Conservation (phyloP, 2,113 vertebrate species). For the Sebastes schlegelii region DNA sequence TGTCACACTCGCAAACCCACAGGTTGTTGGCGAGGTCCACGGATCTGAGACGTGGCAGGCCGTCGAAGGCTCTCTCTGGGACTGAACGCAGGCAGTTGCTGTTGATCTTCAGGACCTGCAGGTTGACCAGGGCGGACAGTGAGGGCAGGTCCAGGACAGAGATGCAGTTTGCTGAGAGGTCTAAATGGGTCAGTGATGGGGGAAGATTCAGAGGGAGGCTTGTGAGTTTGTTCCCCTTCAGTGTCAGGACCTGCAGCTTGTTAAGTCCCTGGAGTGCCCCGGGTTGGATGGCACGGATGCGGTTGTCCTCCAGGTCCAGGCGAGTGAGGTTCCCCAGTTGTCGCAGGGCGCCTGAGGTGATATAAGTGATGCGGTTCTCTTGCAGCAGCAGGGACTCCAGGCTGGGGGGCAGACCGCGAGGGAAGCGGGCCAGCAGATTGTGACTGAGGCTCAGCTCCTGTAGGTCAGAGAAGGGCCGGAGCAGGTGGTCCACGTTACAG, state of each 20-base stretch:
- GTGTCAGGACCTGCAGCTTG: constrained; percentile 75
- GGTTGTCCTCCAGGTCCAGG: constrained; percentile 83
- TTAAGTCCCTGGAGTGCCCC: constrained; percentile 76
- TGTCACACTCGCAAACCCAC: constrained; percentile 85
- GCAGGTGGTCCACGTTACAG: constrained; percentile 83
- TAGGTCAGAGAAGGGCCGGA: constrained; percentile 75
- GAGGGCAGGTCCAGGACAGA: constrained; percentile 76
- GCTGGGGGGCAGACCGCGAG: constrained; percentile 83
- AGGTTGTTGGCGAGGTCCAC: constrained; percentile 81
- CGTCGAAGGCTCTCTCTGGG: constrained; percentile 79
- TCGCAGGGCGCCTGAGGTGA: constrained; percentile 78
- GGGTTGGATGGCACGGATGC: constrained; percentile 81
- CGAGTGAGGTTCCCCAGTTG: constrained; percentile 82
- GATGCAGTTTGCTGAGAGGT: constrained; percentile 84
- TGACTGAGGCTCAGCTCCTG: constrained; percentile 85
- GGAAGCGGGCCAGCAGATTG: constrained; percentile 81
- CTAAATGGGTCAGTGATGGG: constrained; percentile 78
- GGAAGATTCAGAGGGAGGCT: constrained; percentile 79
- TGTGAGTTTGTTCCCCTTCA: constrained; percentile 81
- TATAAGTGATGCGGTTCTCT: constrained; percentile 85
- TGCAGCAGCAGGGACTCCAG: constrained; percentile 83
- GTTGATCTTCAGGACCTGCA: constrained; percentile 84
- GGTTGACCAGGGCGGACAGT: constrained; percentile 76
- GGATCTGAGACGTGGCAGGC: constrained; percentile 73
- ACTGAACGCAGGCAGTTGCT: constrained; percentile 83